Evolutionary conservation across 2,797 vertebrate species (phyloP).

Genomic region (Enteromius afrohamiltoni): DNA sequence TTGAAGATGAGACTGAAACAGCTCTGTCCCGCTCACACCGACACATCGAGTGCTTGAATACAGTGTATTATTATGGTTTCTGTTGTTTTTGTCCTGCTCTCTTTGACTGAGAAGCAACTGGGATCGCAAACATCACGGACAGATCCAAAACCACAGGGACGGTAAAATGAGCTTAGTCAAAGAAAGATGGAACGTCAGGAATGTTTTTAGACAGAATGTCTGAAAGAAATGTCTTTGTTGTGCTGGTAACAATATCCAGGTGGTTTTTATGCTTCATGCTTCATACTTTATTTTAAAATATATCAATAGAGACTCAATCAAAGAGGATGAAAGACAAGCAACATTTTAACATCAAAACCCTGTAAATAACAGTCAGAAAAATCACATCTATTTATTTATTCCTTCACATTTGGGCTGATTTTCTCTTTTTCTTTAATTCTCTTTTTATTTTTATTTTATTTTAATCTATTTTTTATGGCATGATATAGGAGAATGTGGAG

Average conservation of each 20-base stretch:
- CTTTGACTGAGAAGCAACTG: conserved; percentile 82
- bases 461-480: too few species aligned
- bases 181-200: not conserved
- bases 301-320: not conserved
- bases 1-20: not conserved
- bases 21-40: conserved; percentile 71
- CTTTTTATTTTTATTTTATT: not conserved
- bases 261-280: not conserved
- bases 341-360: not conserved
- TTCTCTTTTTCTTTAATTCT: not conserved
- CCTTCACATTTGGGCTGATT: too few species aligned
- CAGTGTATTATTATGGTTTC: conserved; percentile 91
- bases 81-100: conserved; percentile 84
- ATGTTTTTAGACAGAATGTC: conserved; percentile 8
- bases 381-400: too few species aligned
- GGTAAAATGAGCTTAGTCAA: not conserved
- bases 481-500: not conserved
- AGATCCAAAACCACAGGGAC: conserved; percentile 68
- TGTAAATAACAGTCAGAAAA: not conserved
- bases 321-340: not conserved
- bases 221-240: not conserved
- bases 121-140: conserved; percentile 89
- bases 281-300: not conserved
- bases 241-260: not conserved
- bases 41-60: conserved; percentile 92